These are phyloP conservation scores for Proisotoma minuta DNA, from an alignment of 2,888 invertebrate genomes.

Conservation along the genomic window DNA sequence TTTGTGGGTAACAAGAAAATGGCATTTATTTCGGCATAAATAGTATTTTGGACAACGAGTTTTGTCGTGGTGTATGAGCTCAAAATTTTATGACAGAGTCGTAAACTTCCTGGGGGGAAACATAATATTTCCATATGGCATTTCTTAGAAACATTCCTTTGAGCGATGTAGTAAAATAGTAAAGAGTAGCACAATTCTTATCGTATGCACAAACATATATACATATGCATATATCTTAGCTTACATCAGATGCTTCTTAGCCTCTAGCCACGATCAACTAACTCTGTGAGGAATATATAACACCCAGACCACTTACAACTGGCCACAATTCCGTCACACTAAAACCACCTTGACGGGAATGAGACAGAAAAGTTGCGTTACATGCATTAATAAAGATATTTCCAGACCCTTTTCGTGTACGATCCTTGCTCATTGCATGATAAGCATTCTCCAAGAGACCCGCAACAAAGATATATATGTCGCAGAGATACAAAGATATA, in stretches of 20 bases:
- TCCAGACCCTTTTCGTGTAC: too few species aligned
- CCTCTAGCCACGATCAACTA: conserved; percentile 5
- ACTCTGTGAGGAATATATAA: not conserved
- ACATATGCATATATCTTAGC: conserved; percentile 3
- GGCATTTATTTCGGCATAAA: conserved; percentile 6
- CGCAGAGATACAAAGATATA: too few species aligned
- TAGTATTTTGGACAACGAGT: not conserved
- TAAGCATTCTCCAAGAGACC: too few species aligned
- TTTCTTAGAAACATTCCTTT: not conserved
- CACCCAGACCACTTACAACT: not conserved
- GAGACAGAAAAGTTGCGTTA: too few species aligned
- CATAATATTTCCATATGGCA: conserved; percentile 10
- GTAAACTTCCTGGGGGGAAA: conserved; percentile 28
- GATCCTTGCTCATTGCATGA: too few species aligned
- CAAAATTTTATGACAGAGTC: conserved; percentile 35
- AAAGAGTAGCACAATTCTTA: not conserved
- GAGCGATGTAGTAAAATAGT: not conserved
- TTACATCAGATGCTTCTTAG: conserved; percentile 10
- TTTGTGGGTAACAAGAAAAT: not conserved
- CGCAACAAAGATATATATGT: too few species aligned
- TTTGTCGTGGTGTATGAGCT: not conserved
- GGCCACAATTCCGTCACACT: not conserved
- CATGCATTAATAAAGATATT: not conserved
- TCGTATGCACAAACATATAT: conserved; percentile 14
- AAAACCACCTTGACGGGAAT: not conserved